Evolutionary conservation across 2,888 invertebrate genomes (phyloP), one percentile per base, ranked within the genome.

Genomic region (Buathra laborator): DNA sequence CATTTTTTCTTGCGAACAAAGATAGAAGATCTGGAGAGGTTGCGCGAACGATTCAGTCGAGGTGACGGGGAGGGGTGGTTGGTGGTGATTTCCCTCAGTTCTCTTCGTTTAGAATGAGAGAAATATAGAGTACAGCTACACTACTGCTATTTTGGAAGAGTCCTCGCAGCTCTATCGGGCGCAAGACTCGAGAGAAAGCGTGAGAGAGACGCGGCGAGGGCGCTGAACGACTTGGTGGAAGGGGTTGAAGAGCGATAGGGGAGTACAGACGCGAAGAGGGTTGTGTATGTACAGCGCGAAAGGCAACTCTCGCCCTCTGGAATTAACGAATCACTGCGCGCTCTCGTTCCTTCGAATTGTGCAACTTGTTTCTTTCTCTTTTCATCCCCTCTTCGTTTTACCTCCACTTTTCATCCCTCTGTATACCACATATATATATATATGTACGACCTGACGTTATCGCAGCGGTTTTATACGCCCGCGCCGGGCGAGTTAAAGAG

Each of bases 321-420:
- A 89, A 89, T 89, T 90, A 89, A 88, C 90, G 89, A 90, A 90
- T 90, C 90, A 89, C 89, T 77, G 80, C 81, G 84, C 51, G 53
- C 84, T 85, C 85, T 87, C 86, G 81, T 87, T 87, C 83, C 86
- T 87, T 82, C 87, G 88, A 89, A 88, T 88, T 88, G 88, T 62
- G 67, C 86, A 84, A 84, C 84, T 87, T 86, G 81, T 87, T 85
- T 86, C 84, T 86, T 87, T 86, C 86, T 87, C 83, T 72, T 59
- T 76, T 68, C 67, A 72, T 53, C 77, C 81, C 84, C 81, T 59
- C 71, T 75, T 44, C 37, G 19, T 48, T 64, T 24, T 72, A 53
- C 51, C 59, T 48, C 67, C 67, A 67, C 44, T 79, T 83, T 62
- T n/a, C 62, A 62, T 14, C 62, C 62, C 62, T 32, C 14, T 32